Evolutionary conservation across 2,113 vertebrate genomes (phyloP), one percentile per base, ranked within the genome.

Genomic region (Tonatia bakeri): DNA sequence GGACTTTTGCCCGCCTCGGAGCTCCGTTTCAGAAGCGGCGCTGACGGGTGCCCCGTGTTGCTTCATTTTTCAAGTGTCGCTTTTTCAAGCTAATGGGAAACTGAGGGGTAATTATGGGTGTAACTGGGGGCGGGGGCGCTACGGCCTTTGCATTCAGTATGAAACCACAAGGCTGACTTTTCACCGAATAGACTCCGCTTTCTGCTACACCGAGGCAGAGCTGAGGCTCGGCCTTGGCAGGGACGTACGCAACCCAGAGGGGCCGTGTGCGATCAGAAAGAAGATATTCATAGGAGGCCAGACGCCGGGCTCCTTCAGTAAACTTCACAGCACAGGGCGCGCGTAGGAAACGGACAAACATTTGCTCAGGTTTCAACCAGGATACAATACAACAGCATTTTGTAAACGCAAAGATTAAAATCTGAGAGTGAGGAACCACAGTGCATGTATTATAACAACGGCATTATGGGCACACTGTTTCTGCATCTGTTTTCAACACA

Each of bases 181-280:
- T 86, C 65, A 88, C 50, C 70, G 33, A 67, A 72, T 33, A 83
- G 87, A 91, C 67, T 89, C 84, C 26, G 73, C 69, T 87, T 94
- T 80, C 70, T 15, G 33, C 33, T 12, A 19, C 69, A 2, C 0
- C 0, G 36, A 36, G 16, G 36, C 87, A 36, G 43, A 69, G 75
- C n/a, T 45, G 8, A 31, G 54, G 12, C 17, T 28, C 13, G 36
- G 52, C 28, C 10, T 10, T 17, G 76, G 64, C 26, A 4, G 16
- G 54, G 28, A 75, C 33, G 59, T 14, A 4, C 1, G 45, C n/a
- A 5, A 22, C 43, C 4, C 10, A 3, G 72, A 5, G 26, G 45
- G 28, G 22, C 7, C 4, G 26, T 4, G 5, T 9, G 1, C 12
- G 1, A 0, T 76, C 12, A 12, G 69, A 59, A 65, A 56, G 81